These are phyloP conservation scores for Onychomys arenicola DNA, from an alignment of 2,797 vertebrate genomes.

Conservation along the genomic window DNA sequence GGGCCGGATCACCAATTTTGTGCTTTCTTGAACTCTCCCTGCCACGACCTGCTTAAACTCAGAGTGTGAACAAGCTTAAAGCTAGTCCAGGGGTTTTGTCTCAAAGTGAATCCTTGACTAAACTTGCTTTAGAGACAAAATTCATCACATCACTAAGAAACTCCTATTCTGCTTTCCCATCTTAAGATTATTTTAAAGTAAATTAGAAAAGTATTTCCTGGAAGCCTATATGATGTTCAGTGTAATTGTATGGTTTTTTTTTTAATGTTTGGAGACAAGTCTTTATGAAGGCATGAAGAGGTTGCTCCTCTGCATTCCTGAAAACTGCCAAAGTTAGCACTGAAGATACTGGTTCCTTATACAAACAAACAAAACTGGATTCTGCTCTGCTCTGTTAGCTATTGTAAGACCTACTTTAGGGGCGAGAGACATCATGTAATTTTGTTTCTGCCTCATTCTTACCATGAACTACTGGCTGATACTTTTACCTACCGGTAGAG, in stretches of 20 bases:
- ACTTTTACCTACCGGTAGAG: not conserved
- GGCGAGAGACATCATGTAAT: not conserved
- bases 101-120: not conserved
- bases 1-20: not conserved
- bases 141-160: not conserved
- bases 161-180: not conserved
- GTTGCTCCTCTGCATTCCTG: not conserved
- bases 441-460: not conserved
- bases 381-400: not conserved
- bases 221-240: not conserved
- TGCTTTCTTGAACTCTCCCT: not conserved
- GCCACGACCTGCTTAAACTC: not conserved
- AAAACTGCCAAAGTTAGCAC: not conserved
- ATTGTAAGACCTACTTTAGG: not conserved
- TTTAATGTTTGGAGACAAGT: not conserved
- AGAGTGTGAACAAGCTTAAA: not conserved
- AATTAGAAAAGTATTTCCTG: constrained; percentile 51
- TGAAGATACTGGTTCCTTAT: not conserved
- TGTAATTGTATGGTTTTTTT: not conserved
- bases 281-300: not conserved
- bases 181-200: not conserved
- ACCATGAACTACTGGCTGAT: not conserved
- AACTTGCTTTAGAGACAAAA: not conserved
- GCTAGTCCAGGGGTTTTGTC: not conserved
- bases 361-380: not conserved